phyloP scores from a whole-genome alignment of 2,797 vertebrate species.

The Nannoperca obscura region DNA sequence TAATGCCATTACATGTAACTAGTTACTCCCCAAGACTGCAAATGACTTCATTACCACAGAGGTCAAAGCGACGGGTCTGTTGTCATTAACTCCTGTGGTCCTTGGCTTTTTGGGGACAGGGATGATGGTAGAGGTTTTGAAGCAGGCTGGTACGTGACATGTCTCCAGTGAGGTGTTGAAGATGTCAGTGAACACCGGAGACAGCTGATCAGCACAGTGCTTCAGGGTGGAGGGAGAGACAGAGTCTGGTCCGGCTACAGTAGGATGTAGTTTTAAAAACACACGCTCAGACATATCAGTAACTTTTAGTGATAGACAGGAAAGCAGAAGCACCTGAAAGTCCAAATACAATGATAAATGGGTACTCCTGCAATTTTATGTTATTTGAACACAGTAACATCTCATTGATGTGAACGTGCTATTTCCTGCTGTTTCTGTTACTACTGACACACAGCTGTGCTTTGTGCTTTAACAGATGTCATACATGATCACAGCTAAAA shows the following conservation, averaged over 20 bases:
- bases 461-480: constrained; percentile 6
- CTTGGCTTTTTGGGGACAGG: too few species aligned
- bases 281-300: neutral
- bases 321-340: neutral
- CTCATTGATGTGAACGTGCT: neutral
- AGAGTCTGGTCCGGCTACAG: neutral
- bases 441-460: neutral
- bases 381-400: neutral
- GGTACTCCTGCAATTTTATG: neutral
- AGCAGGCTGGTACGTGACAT: too few species aligned
- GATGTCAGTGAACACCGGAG: too few species aligned
- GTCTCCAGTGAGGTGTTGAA: too few species aligned
- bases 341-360: neutral
- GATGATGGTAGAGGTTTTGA: too few species aligned
- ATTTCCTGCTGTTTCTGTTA: neutral
- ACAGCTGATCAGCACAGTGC: too few species aligned
- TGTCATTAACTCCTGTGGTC: too few species aligned
- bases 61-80: too few species aligned
- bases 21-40: too few species aligned
- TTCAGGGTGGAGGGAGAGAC: too few species aligned
- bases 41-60: too few species aligned
- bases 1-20: too few species aligned
- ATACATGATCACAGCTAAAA: neutral
- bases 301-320: neutral
- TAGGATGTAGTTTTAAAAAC: neutral